Base-by-base conservation (phyloP, 2,113 vertebrate species). In the Neotragus moschatus region DNA sequence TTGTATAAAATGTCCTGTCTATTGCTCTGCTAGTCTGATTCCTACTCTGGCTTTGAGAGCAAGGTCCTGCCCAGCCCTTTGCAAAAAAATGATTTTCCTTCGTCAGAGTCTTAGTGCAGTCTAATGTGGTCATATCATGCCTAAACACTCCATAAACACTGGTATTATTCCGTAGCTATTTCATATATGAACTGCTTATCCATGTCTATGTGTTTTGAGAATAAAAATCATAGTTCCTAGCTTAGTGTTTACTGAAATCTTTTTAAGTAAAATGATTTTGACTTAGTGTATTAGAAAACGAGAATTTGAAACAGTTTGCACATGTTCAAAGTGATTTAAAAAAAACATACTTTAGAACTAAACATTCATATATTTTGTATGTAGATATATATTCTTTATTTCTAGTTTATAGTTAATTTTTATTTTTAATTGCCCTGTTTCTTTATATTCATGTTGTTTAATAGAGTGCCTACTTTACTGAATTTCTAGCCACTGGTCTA, bases 191-290 rank as follows among this genome's bases (percentile, higher is more conserved):
- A 49, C n/a, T 39, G 55, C 43, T 84, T 79, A 55, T 56, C 15
- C 4, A 6, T n/a, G 13, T 36, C 47, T 94, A 45, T 89, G 30
- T 81, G 49, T 81, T n/a, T 85, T 81, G 79, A 82, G 66, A 80
- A 84, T 61, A 84, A 85, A 28, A 63, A 55, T 81, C 36, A 47
- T 73, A 36, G 51, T 80, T 94, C 36, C 30, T 82, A 85, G 39
- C 26, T 47, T 15, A 51, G 2, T 70, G 21, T 82, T 90, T 53
- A 39, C 12, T 93, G 30, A 73, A 94, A 58, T 86, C 16, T 66
- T 87, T 93, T 82, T 55, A 92, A 90, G 77, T 79, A 70, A 91
- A 70, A 60, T 94, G 23, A 14, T 84, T 97, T 92, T 89, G 36
- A 19, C 47, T 86, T 14, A 28, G 9, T 75, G 25, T 82, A 39